Evolutionary conservation across 23 tunicate genomes (phyloP).

Genomic region (Diplosoma virens): DNA sequence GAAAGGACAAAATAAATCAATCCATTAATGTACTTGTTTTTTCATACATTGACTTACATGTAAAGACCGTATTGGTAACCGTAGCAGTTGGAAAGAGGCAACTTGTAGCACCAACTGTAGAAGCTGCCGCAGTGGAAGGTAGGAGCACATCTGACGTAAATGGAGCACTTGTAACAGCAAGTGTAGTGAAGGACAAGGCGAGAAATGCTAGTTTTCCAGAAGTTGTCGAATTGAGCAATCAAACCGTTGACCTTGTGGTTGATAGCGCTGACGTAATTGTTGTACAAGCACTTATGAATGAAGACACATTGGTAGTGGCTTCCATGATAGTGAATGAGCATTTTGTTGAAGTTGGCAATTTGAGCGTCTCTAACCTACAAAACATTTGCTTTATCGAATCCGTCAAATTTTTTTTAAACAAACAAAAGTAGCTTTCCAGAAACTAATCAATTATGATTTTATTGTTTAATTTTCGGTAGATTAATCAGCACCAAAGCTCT

Average conservation of each 20-base stretch:
- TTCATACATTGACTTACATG: no score
- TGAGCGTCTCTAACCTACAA: slow-evolving; percentile 11
- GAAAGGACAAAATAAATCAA: no score
- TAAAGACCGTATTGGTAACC: background rate
- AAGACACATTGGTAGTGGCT: background rate
- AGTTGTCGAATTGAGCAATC: slow-evolving; percentile 25
- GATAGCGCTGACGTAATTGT: background rate
- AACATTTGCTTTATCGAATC: no score
- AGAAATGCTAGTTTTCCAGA: slow-evolving; percentile 28
- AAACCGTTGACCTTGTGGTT: no score
- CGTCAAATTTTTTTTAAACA: no score
- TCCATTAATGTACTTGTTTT: no score
- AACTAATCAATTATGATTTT: no score
- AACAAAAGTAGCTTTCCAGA: no score
- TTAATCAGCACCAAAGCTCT: no score
- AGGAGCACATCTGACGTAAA: slow-evolving; percentile 5
- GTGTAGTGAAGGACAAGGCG: slow-evolving; percentile 46
- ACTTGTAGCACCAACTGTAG: slow-evolving; percentile 42
- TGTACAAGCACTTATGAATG: background rate
- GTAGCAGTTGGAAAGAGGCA: background rate
- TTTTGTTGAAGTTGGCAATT: background rate
- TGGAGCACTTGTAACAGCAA: slow-evolving; percentile 37
- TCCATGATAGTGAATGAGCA: slow-evolving; percentile 18
- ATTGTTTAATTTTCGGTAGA: no score
- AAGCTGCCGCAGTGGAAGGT: slow-evolving; percentile 26